Conservation (phyloP, 2,113 vertebrate genomes). For the Festucalex cinctus region DNA sequence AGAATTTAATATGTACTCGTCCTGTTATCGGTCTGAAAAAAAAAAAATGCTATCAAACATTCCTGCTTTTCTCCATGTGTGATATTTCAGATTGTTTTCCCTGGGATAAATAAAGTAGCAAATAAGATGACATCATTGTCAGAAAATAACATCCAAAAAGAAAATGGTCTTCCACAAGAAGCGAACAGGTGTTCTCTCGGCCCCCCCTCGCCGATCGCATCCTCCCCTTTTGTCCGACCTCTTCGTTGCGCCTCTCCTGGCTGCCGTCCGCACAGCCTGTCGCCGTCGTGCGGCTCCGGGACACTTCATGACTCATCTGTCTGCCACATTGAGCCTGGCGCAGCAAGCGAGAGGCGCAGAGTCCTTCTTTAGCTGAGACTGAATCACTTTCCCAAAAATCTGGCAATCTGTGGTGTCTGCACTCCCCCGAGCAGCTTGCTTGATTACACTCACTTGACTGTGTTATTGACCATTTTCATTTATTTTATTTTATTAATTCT, state of each 20-base stretch:
- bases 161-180: conserved; percentile 15
- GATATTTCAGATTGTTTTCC: background rate
- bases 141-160: conserved; percentile 27
- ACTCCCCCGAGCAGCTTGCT: conserved; percentile 30
- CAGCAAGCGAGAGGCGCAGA: conserved; percentile 58
- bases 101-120: conserved; percentile 9
- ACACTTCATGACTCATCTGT: conserved; percentile 68
- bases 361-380: conserved; percentile 48
- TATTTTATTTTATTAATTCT: background rate
- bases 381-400: conserved; percentile 58
- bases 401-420: conserved; percentile 61
- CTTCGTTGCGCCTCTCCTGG: conserved; percentile 47
- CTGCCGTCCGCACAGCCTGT: conserved; percentile 53
- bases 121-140: conserved; percentile 22
- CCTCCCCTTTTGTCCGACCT: conserved; percentile 42
- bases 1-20: too few species aligned
- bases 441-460: conserved; percentile 29
- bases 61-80: too few species aligned
- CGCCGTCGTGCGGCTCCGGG: conserved; percentile 42
- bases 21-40: too few species aligned
- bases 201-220: background rate
- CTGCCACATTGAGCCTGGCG: conserved; percentile 59
- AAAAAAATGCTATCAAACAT: too few species aligned
- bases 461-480: background rate
- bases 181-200: conserved; percentile 16